Conservation (phyloP, 2,888 invertebrate genomes). For the Macrosoma leucophasiata region DNA sequence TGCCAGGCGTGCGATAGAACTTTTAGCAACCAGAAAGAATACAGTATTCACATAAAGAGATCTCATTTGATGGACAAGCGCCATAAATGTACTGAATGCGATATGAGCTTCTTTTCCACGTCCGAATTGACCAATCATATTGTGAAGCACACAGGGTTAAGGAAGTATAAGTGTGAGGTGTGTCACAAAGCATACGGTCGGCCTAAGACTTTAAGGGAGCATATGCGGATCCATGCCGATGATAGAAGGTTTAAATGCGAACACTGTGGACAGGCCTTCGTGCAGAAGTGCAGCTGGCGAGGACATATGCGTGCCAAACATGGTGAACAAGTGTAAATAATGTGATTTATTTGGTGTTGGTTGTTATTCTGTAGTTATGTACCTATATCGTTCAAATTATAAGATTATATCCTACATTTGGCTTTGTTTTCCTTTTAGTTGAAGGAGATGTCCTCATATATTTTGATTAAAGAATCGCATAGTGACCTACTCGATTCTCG, state of each 20-base stretch:
- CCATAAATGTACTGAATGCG: constrained; percentile 30
- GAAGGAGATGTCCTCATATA: too few relatives aligned
- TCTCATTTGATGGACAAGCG: constrained; percentile 45
- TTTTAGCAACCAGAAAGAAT: constrained; percentile 36
- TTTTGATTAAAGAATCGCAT: too few relatives aligned
- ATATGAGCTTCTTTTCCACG: constrained; percentile 42
- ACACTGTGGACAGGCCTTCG: constrained; percentile 32
- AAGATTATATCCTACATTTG: too few relatives aligned
- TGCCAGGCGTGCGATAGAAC: constrained; percentile 47
- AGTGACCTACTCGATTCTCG: too few relatives aligned
- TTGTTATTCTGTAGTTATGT: too few relatives aligned
- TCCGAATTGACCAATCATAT: constrained; percentile 46
- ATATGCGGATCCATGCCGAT: constrained; percentile 36
- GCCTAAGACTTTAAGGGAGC: constrained; percentile 34
- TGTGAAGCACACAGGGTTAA: constrained; percentile 45
- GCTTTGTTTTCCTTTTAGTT: too few relatives aligned
- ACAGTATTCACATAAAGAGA: constrained; percentile 43
- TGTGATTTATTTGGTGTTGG: too few relatives aligned
- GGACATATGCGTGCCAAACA: constrained; percentile 38
- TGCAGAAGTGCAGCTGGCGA: constrained; percentile 33
- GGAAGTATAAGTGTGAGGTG: constrained; percentile 45
- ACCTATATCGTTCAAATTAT: too few relatives aligned
- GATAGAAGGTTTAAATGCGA: constrained; percentile 33
- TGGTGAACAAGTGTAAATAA: constrained; percentile 29
- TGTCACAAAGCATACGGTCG: constrained; percentile 44